phyloP scores from a whole-genome alignment of 2,888 invertebrate species.

The Adineta ricciae region DNA sequence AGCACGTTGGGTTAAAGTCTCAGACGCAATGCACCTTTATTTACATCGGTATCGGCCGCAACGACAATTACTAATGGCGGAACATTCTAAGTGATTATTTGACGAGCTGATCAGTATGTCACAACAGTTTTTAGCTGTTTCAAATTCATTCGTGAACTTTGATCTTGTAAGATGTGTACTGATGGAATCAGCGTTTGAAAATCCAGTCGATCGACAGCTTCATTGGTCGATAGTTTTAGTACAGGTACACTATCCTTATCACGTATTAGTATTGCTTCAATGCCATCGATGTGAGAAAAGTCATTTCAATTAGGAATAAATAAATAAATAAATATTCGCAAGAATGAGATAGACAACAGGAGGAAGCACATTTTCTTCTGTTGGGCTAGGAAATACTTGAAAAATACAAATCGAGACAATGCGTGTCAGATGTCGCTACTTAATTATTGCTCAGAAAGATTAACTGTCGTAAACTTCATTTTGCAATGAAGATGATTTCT shows the following conservation, averaged over 20 bases:
- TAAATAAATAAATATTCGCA: background rate
- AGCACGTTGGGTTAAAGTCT: no score
- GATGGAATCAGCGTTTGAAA: background rate
- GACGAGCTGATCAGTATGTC: conserved; percentile 6
- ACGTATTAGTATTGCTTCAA: background rate
- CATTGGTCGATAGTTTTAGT: background rate
- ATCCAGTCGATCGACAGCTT: background rate
- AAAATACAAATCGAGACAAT: background rate
- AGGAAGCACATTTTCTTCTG: background rate
- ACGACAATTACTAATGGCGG: background rate
- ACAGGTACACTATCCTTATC: conserved; percentile 18
- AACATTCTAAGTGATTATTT: conserved; percentile 10
- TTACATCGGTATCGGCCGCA: background rate
- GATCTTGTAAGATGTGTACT: background rate
- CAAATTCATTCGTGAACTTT: conserved; percentile 18
- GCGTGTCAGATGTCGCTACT: background rate
- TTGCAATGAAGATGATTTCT: no score
- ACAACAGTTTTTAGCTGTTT: conserved; percentile 14
- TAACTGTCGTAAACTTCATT: no score
- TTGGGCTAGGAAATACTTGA: background rate
- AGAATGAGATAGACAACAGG: background rate
- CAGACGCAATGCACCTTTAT: conserved; percentile 17
- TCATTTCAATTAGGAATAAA: background rate
- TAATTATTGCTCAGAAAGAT: no score
- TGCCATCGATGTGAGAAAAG: background rate